Conservation (phyloP, 2,888 invertebrate species). For the Dendrolimus houi region DNA sequence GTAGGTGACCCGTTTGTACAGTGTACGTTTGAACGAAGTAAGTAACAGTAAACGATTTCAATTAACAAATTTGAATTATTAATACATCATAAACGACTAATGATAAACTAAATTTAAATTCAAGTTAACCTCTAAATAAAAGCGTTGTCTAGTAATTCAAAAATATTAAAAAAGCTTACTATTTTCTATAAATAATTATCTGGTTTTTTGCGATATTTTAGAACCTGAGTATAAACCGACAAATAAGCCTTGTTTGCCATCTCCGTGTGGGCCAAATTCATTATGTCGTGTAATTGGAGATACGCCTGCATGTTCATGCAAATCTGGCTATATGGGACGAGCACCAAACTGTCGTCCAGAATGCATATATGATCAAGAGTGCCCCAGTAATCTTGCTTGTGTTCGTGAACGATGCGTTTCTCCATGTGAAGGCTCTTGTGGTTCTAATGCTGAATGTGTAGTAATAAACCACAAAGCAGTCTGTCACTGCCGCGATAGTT, state of each 20-base stretch:
- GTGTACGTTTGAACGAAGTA: constrained; percentile 82
- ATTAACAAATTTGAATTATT: no score
- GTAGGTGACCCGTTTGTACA: constrained; percentile 89
- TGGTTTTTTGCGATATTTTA: constrained; percentile 41
- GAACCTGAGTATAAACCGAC: constrained; percentile 72
- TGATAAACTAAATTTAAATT: neutral
- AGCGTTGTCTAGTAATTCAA: neutral
- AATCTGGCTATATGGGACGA: constrained; percentile 86
- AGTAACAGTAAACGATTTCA: constrained; percentile 37
- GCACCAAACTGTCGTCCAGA: constrained; percentile 92
- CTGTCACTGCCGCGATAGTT: constrained; percentile 87
- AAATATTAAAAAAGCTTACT: neutral
- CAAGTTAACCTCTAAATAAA: neutral
- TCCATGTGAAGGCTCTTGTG: constrained; percentile 92
- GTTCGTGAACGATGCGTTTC: constrained; percentile 87
- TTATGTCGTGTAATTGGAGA: constrained; percentile 86
- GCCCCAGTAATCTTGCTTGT: constrained; percentile 89
- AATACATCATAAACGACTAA: no score
- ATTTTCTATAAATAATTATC: no score
- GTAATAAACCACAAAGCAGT: constrained; percentile 90
- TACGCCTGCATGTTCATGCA: constrained; percentile 87
- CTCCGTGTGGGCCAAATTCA: constrained; percentile 90
- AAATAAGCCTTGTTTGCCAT: constrained; percentile 86
- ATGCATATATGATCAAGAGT: constrained; percentile 90
- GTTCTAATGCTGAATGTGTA: constrained; percentile 84